Evolutionary conservation across 2,888 invertebrate genomes (phyloP).

Genomic region (Melipona beecheii): DNA sequence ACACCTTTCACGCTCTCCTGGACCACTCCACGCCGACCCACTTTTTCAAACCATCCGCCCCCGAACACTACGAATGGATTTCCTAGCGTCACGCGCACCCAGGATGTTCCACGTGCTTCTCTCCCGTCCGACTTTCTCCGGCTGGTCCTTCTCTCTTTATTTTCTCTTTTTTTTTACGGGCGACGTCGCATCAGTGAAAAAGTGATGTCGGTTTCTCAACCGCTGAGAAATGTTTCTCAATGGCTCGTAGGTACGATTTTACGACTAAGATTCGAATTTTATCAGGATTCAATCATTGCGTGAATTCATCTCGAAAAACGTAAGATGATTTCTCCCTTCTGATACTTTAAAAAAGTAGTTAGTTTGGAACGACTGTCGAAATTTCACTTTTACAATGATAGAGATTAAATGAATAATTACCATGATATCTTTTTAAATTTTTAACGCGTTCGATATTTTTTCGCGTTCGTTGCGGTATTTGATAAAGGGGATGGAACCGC

Average conservation of each 20-base stretch:
- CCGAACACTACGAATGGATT: background rate
- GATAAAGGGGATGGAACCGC: background rate
- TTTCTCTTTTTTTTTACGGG: background rate
- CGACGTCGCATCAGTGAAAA: background rate
- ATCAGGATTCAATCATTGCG: background rate
- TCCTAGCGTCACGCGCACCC: background rate
- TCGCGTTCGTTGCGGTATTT: too few relatives aligned
- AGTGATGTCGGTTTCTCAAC: background rate
- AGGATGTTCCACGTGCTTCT: background rate
- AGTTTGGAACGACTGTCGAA: background rate
- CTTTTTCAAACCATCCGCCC: constrained; percentile 34
- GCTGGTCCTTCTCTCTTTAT: too few relatives aligned
- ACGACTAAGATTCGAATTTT: background rate
- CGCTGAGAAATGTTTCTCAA: background rate
- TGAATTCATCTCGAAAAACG: background rate
- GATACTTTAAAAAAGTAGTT: background rate
- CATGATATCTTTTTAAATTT: too few relatives aligned
- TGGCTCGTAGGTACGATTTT: background rate
- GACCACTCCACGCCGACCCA: constrained; percentile 54
- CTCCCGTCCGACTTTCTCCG: background rate
- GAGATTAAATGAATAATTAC: background rate
- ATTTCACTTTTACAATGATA: background rate
- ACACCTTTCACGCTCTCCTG: constrained; percentile 43
- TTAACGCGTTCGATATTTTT: too few relatives aligned
- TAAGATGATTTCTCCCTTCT: background rate